Conservation (phyloP, 2,113 vertebrate species). For the Malurus cyaneus region DNA sequence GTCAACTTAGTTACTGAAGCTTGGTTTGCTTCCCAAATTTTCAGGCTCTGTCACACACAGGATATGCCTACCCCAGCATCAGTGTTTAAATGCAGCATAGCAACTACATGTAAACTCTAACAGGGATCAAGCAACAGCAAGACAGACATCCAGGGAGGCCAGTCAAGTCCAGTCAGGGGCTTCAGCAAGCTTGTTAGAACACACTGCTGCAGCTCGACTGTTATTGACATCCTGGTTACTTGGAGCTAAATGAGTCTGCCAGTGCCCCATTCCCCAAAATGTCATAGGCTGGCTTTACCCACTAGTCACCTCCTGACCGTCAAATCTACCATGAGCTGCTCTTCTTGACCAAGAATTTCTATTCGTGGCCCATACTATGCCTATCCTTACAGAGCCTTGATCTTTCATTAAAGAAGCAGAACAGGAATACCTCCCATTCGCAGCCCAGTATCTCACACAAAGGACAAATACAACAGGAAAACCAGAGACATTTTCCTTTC, state of each 20-base stretch:
- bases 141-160: not conserved
- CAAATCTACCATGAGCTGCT: not conserved
- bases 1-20: not conserved
- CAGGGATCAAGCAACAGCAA: not conserved
- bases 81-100: not conserved
- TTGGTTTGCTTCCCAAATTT: not conserved
- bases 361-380: not conserved
- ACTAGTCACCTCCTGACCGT: not conserved
- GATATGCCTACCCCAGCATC: not conserved
- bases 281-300: not conserved
- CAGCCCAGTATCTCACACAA: not conserved
- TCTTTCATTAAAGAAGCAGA: not conserved
- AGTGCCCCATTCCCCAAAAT: not conserved
- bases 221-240: not conserved
- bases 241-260: not conserved
- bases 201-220: not conserved
- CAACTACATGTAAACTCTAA: not conserved
- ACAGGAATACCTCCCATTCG: not conserved
- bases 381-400: not conserved
- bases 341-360: not conserved
- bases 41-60: not conserved
- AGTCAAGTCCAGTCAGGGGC: not conserved
- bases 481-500: not conserved
- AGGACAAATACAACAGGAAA: not conserved
- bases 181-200: not conserved